phyloP scores from a whole-genome alignment of 2,888 invertebrate species.

The Acrobasis suavella region DNA sequence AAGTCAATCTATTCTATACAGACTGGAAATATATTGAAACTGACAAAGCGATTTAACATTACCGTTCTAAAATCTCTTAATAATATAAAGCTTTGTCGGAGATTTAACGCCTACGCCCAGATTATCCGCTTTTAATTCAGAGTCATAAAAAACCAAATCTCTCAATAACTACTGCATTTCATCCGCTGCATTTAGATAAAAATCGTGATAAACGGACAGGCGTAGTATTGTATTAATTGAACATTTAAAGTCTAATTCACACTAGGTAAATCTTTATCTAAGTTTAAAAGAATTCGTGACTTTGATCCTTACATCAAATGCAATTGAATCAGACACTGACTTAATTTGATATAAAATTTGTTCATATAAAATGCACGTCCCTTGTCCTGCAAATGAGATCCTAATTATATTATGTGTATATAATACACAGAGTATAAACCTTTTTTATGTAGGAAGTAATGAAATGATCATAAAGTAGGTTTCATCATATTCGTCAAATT shows the following conservation, averaged over 20 bases:
- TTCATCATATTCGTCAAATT: too few relatives aligned
- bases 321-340: too few relatives aligned
- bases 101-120: conserved; percentile 43
- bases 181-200: conserved; percentile 69
- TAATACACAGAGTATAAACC: too few relatives aligned
- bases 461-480: too few relatives aligned
- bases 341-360: too few relatives aligned
- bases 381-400: too few relatives aligned
- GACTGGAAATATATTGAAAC: conserved; percentile 11
- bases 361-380: too few relatives aligned
- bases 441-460: too few relatives aligned
- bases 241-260: not conserved
- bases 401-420: too few relatives aligned
- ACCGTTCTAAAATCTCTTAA: conserved; percentile 12
- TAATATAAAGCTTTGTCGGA: conserved; percentile 20
- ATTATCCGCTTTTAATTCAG: conserved; percentile 39
- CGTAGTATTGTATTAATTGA: conserved; percentile 70
- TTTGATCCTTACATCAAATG: too few relatives aligned
- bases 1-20: not conserved
- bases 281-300: too few relatives aligned
- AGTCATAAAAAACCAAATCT: conserved; percentile 50
- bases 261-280: not conserved
- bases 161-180: conserved; percentile 56
- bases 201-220: conserved; percentile 58
- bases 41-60: conserved; percentile 17